Evolutionary conservation across 1,140 invertebrate genomes (phyloP).

Genomic region (Microplitis mediator): DNA sequence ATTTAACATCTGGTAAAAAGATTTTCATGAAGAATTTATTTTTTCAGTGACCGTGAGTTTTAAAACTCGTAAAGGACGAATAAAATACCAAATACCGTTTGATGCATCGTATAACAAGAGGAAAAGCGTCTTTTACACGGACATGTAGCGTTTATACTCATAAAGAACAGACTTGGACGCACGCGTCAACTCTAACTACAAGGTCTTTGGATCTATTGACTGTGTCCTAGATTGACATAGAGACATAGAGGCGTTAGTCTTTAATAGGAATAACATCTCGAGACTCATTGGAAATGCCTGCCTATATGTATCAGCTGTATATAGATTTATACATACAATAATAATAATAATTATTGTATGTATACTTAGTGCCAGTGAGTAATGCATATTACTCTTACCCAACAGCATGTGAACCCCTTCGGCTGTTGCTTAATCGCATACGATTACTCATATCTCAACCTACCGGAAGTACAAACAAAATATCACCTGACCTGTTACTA

Average conservation of each 20-base stretch:
- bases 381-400: not conserved
- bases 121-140: not conserved
- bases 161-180: conserved; percentile 14
- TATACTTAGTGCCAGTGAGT: not conserved
- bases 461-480: not conserved
- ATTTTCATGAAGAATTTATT: no score
- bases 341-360: not conserved
- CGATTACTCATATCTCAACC: not conserved
- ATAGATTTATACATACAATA: not conserved
- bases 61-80: no score
- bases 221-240: conserved; percentile 18
- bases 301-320: not conserved
- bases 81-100: not conserved
- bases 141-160: not conserved
- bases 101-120: not conserved
- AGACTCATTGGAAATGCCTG: not conserved
- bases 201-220: conserved; percentile 16
- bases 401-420: not conserved
- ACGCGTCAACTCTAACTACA: not conserved
- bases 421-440: not conserved
- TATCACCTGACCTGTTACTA: not conserved
- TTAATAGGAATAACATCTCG: not conserved
- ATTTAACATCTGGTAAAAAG: no score
- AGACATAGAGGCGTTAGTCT: not conserved
- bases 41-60: no score